These are phyloP conservation scores for Arrhopalites spinosus DNA, from an alignment of 2,888 invertebrate genomes.

Conservation along the genomic window DNA sequence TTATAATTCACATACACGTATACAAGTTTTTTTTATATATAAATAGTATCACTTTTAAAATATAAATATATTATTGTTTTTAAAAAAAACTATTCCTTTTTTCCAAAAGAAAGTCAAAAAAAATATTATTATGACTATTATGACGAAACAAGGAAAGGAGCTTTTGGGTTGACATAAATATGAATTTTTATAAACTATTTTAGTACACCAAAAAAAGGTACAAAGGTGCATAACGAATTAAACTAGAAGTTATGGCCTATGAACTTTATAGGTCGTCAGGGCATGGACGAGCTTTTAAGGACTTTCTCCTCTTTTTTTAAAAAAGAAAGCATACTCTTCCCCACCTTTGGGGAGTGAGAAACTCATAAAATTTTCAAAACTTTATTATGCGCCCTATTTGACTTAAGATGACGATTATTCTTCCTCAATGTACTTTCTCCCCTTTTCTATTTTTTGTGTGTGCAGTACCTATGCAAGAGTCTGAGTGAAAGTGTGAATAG, in stretches of 20 bases:
- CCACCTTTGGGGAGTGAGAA: slow-evolving; percentile 27
- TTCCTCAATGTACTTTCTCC: background rate
- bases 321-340: background rate
- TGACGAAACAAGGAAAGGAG: background rate
- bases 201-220: background rate
- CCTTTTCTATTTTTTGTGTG: background rate
- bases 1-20: no score
- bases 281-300: slow-evolving; percentile 18
- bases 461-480: no score
- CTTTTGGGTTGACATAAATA: slow-evolving; percentile 18
- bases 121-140: background rate
- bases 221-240: slow-evolving; percentile 5
- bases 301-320: slow-evolving; percentile 15
- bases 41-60: no score
- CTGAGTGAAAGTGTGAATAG: background rate
- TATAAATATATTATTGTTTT: no score
- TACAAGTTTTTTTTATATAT: no score
- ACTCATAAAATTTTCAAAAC: slow-evolving; percentile 23
- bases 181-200: slow-evolving; percentile 22
- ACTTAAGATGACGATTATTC: background rate
- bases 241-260: slow-evolving; percentile 32
- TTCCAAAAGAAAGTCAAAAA: no score
- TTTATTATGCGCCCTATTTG: slow-evolving; percentile 17
- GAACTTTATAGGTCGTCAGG: slow-evolving; percentile 18
- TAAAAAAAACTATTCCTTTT: no score